Evolutionary conservation across 2,797 vertebrate species (phyloP).

Genomic region (Emys orbicularis): DNA sequence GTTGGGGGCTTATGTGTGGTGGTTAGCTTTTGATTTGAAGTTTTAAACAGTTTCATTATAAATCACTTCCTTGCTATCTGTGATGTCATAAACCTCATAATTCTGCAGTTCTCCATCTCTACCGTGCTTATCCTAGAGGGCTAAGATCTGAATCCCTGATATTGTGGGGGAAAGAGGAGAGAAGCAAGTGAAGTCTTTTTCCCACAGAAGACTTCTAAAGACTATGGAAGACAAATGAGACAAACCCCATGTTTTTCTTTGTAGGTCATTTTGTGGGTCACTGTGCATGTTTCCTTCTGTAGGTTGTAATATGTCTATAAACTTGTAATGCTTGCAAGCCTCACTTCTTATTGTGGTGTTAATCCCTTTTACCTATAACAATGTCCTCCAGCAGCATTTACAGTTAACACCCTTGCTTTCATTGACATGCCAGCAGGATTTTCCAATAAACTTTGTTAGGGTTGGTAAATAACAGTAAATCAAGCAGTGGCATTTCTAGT

Average conservation of each 20-base stretch:
- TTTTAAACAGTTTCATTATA: not conserved
- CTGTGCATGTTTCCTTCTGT: not conserved
- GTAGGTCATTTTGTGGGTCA: not conserved
- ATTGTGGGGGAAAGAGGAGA: not conserved
- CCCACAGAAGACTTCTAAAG: not conserved
- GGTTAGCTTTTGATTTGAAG: not conserved
- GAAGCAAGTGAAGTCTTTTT: not conserved
- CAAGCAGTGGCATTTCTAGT: not conserved
- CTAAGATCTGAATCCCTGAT: not conserved
- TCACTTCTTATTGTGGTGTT: not conserved
- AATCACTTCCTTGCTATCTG: not conserved
- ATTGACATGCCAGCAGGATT: not conserved
- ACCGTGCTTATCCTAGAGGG: not conserved
- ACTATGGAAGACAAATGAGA: not conserved
- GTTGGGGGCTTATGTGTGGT: not conserved
- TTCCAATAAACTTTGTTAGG: not conserved
- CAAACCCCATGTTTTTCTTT: not conserved
- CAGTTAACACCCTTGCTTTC: not conserved
- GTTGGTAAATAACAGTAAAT: not conserved
- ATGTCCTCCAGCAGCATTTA: not conserved
- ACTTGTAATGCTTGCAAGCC: not conserved
- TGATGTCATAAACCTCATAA: accelerated
- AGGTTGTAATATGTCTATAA: not conserved
- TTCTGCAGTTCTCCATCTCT: not conserved
- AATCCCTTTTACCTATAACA: not conserved